phyloP scores from a whole-genome alignment of 2,797 vertebrate genomes.

The Toxotes lorentzi region DNA sequence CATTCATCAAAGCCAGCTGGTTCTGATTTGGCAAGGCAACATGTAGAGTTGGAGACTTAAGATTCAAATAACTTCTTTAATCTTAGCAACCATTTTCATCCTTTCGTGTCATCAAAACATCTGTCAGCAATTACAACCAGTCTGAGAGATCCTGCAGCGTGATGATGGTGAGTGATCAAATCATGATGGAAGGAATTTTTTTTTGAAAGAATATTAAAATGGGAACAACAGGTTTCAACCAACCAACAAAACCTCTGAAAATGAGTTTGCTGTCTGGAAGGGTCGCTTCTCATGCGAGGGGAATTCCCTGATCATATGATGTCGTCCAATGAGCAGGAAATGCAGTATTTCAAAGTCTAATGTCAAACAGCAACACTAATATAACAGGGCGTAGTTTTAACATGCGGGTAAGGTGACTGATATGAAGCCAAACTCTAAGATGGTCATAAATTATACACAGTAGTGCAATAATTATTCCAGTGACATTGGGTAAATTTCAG shows the following conservation, averaged over 20 bases:
- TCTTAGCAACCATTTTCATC: slow-evolving; percentile 47
- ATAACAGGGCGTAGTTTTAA: background rate
- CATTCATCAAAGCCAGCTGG: slow-evolving; percentile 62
- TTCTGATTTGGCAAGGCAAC: slow-evolving; percentile 45
- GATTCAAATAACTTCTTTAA: slow-evolving; percentile 59
- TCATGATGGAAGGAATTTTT: slow-evolving; percentile 23
- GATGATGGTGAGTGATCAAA: slow-evolving; percentile 41
- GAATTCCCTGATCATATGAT: slow-evolving; percentile 37
- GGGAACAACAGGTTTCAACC: slow-evolving; percentile 51
- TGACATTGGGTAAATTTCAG: slow-evolving; percentile 9
- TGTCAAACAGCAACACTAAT: slow-evolving; percentile 4
- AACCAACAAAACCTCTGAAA: slow-evolving; percentile 50
- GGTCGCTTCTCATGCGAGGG: slow-evolving; percentile 57
- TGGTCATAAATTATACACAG: slow-evolving; percentile 24
- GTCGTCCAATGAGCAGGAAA: slow-evolving; percentile 16
- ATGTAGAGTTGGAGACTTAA: slow-evolving; percentile 39
- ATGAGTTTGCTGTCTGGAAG: slow-evolving; percentile 34
- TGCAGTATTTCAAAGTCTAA: slow-evolving; percentile 12
- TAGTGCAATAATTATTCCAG: background rate
- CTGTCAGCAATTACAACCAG: slow-evolving; percentile 60
- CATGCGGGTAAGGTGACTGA: slow-evolving; percentile 3
- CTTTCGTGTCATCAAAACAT: slow-evolving; percentile 55
- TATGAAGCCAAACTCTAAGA: slow-evolving; percentile 21
- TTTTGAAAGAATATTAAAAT: slow-evolving; percentile 38
- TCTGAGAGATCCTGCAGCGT: slow-evolving; percentile 39